Conservation (phyloP, 2,797 vertebrate genomes). For the Danio choprae region DNA sequence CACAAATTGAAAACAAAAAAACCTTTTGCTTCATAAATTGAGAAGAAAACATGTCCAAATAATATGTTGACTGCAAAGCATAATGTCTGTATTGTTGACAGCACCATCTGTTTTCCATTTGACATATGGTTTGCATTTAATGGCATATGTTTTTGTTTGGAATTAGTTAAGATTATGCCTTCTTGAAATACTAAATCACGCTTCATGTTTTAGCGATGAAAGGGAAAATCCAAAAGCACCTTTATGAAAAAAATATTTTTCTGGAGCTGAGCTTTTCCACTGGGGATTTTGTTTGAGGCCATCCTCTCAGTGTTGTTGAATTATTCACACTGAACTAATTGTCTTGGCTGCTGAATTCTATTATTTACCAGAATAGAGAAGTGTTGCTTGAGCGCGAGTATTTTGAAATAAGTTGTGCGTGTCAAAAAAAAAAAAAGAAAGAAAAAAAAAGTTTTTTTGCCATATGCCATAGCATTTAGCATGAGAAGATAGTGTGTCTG, state of each 20-base stretch:
- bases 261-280: constrained; percentile 27
- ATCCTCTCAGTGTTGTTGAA: constrained; percentile 54
- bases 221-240: constrained; percentile 22
- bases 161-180: constrained; percentile 17
- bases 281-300: constrained; percentile 44
- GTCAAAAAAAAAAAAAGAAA: background rate
- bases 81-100: background rate
- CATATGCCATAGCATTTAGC: background rate
- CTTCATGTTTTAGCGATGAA: constrained; percentile 30
- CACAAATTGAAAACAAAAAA: background rate
- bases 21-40: background rate
- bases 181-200: constrained; percentile 23
- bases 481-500: constrained; percentile 39
- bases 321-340: constrained; percentile 61
- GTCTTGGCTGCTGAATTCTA: constrained; percentile 48
- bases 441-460: constrained; percentile 22
- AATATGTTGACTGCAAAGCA: background rate
- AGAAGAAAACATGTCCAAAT: background rate
- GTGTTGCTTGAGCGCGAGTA: constrained; percentile 2
- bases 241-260: constrained; percentile 18
- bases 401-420: constrained; percentile 2
- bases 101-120: background rate
- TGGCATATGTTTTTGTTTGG: constrained; percentile 22
- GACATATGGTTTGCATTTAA: constrained; percentile 35
- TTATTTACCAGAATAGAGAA: constrained; percentile 50